Evolutionary conservation across 2,888 invertebrate genomes (phyloP), one percentile per base, ranked within the genome.

Genomic region (Drosophila diplacantha): DNA sequence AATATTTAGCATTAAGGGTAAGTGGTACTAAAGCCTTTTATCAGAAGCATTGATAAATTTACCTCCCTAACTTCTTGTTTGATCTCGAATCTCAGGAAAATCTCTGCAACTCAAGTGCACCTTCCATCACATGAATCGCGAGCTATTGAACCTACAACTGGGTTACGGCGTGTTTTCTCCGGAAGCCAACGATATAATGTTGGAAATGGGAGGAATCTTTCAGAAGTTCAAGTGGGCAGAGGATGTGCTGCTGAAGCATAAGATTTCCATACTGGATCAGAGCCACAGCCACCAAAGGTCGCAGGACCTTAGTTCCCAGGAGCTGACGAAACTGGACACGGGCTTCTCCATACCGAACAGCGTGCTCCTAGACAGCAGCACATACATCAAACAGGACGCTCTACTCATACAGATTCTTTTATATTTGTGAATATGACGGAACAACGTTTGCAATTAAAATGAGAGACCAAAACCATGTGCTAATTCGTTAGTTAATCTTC

Each of bases 381-480:
- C 89, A 43, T 91, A 90, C 72, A 85, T 90, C 22, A 86, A 87
- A 62, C 86, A 89, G 72, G 89, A 90, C 70, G 85, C 87, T 56
- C 80, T 91, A 50, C 83, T 91, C 68, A 86, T 91, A 74, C 91
- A 91, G 87, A 84, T 91, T 49, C 89, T 90, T 70, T 88, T 91
- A 57, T 91, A 89, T 87, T 87, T 91, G 73, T 89, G 88, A 85
- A 74, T 44, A 44, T 76, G 62, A 49, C 57, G 51, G 35, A 60
- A 61, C 58, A 55, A 61, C 41, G n/a, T 43, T 56, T 65, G 44
- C 41, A 47, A 62, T 62, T 63, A 72, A 69, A 72, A 75, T 73
- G 51, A 68, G 61, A 73, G 46, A 71, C 69, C 71, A 51, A 69
- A 73, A 67, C 81, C 79, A 71, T 50, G 67, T 62, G 49, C 60